These are phyloP conservation scores for Drosophila peninsularis DNA, from an alignment of 2,888 invertebrate species.

Conservation along the genomic window DNA sequence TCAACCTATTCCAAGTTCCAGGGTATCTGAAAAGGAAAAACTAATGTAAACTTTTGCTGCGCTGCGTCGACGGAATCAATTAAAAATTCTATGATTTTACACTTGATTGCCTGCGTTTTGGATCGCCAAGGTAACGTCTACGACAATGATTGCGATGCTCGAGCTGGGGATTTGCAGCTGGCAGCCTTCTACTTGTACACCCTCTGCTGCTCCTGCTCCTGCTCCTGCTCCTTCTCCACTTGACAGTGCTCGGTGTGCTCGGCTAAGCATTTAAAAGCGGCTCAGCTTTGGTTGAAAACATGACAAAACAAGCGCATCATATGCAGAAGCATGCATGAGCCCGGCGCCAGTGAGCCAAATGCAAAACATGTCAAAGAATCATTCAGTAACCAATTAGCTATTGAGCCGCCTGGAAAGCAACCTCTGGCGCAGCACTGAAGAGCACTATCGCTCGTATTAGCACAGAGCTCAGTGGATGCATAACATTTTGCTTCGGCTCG, in stretches of 20 bases:
- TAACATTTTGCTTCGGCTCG: neutral
- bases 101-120: constrained; percentile 71
- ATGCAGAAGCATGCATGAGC: neutral
- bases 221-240: neutral
- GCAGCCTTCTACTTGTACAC: neutral
- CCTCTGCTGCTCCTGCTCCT: neutral
- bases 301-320: constrained; percentile 10
- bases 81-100: constrained; percentile 77
- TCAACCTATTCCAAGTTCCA: neutral
- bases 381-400: constrained; percentile 33
- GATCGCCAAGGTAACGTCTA: constrained; percentile 62
- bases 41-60: constrained; percentile 40
- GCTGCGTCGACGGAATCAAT: constrained; percentile 62
- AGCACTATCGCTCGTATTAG: neutral
- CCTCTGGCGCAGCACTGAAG: neutral
- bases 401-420: neutral
- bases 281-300: constrained; percentile 27
- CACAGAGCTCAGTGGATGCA: neutral
- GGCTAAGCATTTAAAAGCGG: constrained; percentile 45
- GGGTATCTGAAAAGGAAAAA: constrained; percentile 21
- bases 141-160: constrained; percentile 13
- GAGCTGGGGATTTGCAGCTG: constrained; percentile 39
- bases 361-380: constrained; percentile 8
- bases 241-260: neutral
- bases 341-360: constrained; percentile 10